Percentiles rank a stretch among this genome's conserved stretches.
Conservation (phyloP, 1,140 invertebrate species). For the Neodiprion pinetum region DNA sequence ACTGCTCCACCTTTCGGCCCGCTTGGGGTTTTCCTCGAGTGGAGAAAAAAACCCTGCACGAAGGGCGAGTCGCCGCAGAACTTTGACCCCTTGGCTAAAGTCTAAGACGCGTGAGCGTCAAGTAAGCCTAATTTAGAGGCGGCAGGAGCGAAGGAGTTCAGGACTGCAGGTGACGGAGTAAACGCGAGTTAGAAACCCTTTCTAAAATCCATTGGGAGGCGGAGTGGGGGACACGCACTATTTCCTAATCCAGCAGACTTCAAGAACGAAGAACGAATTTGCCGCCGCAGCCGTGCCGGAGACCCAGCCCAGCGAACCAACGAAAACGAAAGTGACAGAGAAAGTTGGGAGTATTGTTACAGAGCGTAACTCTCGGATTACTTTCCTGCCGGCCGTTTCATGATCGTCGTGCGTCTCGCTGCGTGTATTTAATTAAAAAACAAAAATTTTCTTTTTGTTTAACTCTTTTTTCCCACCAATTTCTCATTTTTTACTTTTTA, state of each 20-base stretch:
- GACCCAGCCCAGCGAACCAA: conserved; percentile 44
- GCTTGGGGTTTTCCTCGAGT: too few relatives aligned
- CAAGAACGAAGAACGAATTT: conserved; percentile 25
- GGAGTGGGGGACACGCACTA: conserved; percentile 49
- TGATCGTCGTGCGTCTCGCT: neutral
- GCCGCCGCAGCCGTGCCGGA: neutral
- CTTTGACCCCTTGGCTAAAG: conserved; percentile 18
- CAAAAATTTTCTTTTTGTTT: too few relatives aligned
- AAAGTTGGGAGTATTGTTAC: conserved; percentile 61
- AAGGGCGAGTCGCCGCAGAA: conserved; percentile 3
- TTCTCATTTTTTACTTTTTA: too few relatives aligned
- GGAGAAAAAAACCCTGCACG: conserved; percentile 9
- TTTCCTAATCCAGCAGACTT: conserved; percentile 52
- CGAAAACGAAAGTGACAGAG: conserved; percentile 63
- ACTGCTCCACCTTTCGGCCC: too few relatives aligned
- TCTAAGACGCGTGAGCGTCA: conserved; percentile 12
- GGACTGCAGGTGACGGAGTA: neutral
- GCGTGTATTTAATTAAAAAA: too few relatives aligned
- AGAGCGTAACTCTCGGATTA: conserved; percentile 47
- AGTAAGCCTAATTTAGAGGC: neutral
- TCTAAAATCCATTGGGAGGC: conserved; percentile 47
- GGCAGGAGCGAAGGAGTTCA: neutral
- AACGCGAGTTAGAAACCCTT: conserved; percentile 37
- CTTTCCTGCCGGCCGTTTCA: neutral
- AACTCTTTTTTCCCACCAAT: too few relatives aligned